Conservation (phyloP, 2,797 vertebrate species). For the Pipistrellus pygmaeus region DNA sequence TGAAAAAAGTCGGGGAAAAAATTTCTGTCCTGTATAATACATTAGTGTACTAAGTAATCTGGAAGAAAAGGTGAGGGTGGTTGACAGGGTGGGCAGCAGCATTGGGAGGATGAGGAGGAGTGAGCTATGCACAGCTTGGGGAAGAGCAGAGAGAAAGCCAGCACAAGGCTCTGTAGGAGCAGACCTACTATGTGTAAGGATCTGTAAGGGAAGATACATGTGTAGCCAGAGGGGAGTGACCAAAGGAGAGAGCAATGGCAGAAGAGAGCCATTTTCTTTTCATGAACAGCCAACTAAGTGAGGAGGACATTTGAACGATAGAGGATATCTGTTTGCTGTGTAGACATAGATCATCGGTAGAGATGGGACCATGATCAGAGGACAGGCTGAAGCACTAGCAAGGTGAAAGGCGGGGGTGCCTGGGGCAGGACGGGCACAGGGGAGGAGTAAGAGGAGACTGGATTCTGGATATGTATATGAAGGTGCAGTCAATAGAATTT, state of each 20-base stretch:
- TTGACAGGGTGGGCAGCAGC: background rate
- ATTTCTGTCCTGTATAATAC: background rate
- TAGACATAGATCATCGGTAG: background rate
- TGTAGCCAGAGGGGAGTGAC: background rate
- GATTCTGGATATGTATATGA: background rate
- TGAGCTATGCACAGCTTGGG: background rate
- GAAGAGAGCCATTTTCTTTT: background rate
- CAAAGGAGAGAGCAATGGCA: background rate
- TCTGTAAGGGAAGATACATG: background rate
- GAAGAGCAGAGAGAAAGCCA: background rate
- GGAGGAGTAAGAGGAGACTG: background rate
- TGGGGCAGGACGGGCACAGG: background rate
- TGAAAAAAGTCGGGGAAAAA: background rate
- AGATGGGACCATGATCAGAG: background rate
- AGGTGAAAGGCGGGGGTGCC: background rate
- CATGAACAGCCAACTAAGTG: background rate
- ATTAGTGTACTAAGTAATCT: background rate
- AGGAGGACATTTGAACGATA: background rate
- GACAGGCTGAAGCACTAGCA: background rate
- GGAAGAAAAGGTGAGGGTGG: background rate
- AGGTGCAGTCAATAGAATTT: background rate
- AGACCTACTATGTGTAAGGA: background rate
- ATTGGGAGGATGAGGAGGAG: background rate
- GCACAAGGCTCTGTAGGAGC: background rate
- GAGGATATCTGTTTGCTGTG: background rate